Conservation (phyloP, 1,140 invertebrate species). For the Drosophila melanica region DNA sequence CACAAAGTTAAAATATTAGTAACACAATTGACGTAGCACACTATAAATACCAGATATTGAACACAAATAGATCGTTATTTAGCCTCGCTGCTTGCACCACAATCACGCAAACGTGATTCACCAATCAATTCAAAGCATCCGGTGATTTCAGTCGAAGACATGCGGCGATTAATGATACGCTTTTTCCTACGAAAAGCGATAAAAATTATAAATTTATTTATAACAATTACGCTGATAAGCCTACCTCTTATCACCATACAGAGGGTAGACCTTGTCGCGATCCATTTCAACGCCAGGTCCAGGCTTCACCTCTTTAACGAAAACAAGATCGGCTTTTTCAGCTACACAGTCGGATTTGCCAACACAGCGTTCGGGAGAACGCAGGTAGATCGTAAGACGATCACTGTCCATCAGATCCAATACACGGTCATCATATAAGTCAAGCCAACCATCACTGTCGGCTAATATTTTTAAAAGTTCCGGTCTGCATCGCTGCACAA, state of each 20-base stretch:
- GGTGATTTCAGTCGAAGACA: constrained; percentile 31
- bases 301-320: constrained; percentile 32
- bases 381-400: constrained; percentile 31
- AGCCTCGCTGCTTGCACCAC: not conserved
- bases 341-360: not conserved
- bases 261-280: constrained; percentile 38
- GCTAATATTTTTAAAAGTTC: constrained; percentile 35
- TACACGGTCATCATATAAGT: constrained; percentile 43
- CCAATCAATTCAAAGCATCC: constrained; percentile 21
- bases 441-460: constrained; percentile 32
- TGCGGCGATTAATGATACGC: constrained; percentile 15
- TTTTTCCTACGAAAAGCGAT: constrained; percentile 38
- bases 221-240: not conserved
- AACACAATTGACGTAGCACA: not conserved
- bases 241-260: constrained; percentile 61
- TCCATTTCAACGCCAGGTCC: constrained; percentile 51
- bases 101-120: too few species aligned
- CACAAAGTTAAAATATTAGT: too few species aligned
- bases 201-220: not conserved
- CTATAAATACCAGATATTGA: not conserved
- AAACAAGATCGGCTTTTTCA: not conserved
- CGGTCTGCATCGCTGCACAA: constrained; percentile 35
- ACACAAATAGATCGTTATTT: not conserved
- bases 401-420: constrained; percentile 39
- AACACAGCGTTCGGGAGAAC: constrained; percentile 27